phyloP scores from a whole-genome alignment of 2,797 vertebrate species.

The Epinephelus awoara region DNA sequence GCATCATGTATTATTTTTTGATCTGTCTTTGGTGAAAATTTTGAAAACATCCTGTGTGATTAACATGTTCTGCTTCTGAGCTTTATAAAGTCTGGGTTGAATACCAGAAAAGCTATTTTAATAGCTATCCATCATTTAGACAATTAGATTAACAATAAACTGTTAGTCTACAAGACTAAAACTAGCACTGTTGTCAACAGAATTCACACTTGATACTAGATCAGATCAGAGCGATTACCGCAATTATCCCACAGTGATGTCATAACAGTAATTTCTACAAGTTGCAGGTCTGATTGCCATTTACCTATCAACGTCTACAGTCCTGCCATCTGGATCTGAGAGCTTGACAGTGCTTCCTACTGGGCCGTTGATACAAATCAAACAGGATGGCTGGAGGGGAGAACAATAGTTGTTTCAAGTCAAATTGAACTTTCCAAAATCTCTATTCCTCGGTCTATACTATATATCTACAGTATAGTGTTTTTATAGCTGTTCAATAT shows the following conservation, averaged over 20 bases:
- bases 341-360: constrained; percentile 42
- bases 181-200: background rate
- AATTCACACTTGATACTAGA: background rate
- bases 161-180: background rate
- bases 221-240: background rate
- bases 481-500: background rate
- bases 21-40: background rate
- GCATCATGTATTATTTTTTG: background rate
- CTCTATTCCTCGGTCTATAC: background rate
- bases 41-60: too few species aligned
- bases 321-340: background rate
- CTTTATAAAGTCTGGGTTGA: background rate
- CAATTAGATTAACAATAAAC: background rate
- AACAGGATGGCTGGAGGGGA: constrained; percentile 76
- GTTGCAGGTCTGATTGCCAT: background rate
- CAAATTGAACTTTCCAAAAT: background rate
- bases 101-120: background rate
- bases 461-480: background rate
- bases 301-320: constrained; percentile 16
- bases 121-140: background rate
- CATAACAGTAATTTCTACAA: background rate
- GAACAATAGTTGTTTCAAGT: background rate
- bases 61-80: too few species aligned
- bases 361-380: constrained; percentile 80
- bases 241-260: background rate